phyloP scores from a whole-genome alignment of 2,113 vertebrate genomes.

The Noturus placidus region DNA sequence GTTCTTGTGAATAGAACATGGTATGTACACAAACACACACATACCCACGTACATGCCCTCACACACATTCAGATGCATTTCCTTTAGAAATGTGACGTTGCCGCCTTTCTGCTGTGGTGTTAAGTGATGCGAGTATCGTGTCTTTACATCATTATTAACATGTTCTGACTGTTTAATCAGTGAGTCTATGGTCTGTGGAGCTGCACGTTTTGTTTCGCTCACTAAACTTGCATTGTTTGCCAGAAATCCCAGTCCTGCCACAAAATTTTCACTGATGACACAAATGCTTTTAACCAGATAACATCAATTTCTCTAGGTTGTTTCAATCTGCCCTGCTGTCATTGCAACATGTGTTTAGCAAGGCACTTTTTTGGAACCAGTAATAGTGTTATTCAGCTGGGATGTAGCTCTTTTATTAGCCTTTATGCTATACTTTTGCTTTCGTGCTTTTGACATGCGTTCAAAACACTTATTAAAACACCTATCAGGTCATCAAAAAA shows the following conservation, averaged over 20 bases:
- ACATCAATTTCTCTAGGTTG: background rate
- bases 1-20: conserved; percentile 5
- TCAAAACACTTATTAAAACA: background rate
- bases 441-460: background rate
- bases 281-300: background rate
- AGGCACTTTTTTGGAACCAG: background rate
- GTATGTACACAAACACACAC: conserved; percentile 8
- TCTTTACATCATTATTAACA: background rate
- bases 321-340: background rate
- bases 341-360: background rate
- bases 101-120: conserved; percentile 8
- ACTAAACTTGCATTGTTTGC: background rate
- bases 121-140: background rate
- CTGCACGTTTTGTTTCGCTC: background rate
- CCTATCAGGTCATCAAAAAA: background rate
- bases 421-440: background rate
- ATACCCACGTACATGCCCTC: background rate
- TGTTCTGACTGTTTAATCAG: background rate
- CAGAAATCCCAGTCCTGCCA: background rate
- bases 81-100: conserved; percentile 4
- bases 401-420: background rate
- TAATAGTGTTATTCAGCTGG: background rate
- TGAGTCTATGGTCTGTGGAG: background rate
- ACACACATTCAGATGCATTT: conserved; percentile 21
- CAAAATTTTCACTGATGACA: background rate